Evolutionary conservation across 2,797 vertebrate species (phyloP), one percentile per base, ranked within the genome.

Genomic region (Enteromius paludinosus): DNA sequence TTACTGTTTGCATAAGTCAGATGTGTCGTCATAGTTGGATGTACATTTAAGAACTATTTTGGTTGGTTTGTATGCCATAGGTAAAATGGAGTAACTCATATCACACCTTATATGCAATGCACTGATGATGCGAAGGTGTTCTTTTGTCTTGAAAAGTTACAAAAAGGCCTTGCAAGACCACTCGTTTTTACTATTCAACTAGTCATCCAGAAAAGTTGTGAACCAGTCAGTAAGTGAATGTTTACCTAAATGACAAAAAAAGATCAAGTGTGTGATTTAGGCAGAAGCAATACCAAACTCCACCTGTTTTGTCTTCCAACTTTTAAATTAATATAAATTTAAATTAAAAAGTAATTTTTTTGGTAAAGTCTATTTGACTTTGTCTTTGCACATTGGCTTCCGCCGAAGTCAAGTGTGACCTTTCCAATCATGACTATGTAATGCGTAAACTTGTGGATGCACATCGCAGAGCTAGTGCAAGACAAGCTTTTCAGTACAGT

Each of bases 11-110:
- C 56, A 72, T 49, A 47, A 70, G 52, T 62, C 54, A 61, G 38
- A 23, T 70, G 12, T 71, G 43, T 81, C 43, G 30, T 81, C 56
- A 72, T 49, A 45, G 23, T 62, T 62, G 68, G 41, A 73, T 62
- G 38, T 41, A 33, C 41, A 61, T 71, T 81, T 62, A 49, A 64
- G n/a, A 81, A 81, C 23, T 72, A 18, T 52, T 79, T 65, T 70
- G 49, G 49, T 56, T 38, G 49, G 20, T 38, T 49, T 74, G 71
- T 56, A 56, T 38, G 71, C 33, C 23, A 59, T 54, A 28, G 49
- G 65, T 79, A 38, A 68, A 68, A 38, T 7, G 25, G 61, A 23
- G 17, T 62, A 62, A 61, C 2, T 62, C 14, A 15, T 62, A 28
- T 61, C 56, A 15, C 56, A 59, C 56, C 20, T 23, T 59, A 25